Evolutionary conservation across 2,888 invertebrate genomes (phyloP).

Genomic region (Thyatira batis): DNA sequence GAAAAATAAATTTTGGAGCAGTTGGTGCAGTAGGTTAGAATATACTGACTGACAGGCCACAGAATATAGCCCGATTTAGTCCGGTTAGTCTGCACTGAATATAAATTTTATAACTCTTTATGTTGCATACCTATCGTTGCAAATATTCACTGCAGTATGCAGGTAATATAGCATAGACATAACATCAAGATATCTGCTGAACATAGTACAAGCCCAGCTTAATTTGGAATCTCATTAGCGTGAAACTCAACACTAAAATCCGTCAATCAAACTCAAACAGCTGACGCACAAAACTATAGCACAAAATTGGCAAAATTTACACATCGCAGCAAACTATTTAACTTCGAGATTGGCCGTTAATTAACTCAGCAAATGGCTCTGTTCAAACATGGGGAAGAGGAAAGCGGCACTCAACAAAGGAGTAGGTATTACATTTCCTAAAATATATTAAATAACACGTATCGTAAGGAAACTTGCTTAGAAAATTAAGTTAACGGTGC

Average conservation of each 20-base stretch:
- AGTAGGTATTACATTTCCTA: background rate
- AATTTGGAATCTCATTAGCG: too few species aligned
- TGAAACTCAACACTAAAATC: background rate
- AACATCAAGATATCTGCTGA: too few species aligned
- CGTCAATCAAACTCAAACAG: background rate
- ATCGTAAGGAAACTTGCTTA: background rate
- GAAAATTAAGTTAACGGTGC: background rate
- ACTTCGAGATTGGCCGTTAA: slow-evolving; percentile 33
- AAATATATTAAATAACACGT: background rate
- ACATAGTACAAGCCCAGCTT: too few species aligned
- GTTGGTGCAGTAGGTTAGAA: too few species aligned
- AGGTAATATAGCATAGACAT: too few species aligned
- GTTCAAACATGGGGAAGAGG: background rate
- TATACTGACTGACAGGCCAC: too few species aligned
- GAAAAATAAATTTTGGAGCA: too few species aligned
- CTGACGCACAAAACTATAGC: slow-evolving; percentile 5
- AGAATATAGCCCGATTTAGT: too few species aligned
- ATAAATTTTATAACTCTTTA: too few species aligned
- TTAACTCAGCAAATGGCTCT: slow-evolving; percentile 21
- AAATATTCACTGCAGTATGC: too few species aligned
- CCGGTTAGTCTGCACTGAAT: too few species aligned
- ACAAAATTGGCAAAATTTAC: slow-evolving; percentile 36
- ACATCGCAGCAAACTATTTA: slow-evolving; percentile 40
- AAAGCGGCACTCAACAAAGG: background rate
- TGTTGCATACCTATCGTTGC: too few species aligned